Percentiles rank a stretch among this genome's conserved stretches.
Conservation (phyloP, 1,140 invertebrate species). For the Andrena cerasifolii region DNA sequence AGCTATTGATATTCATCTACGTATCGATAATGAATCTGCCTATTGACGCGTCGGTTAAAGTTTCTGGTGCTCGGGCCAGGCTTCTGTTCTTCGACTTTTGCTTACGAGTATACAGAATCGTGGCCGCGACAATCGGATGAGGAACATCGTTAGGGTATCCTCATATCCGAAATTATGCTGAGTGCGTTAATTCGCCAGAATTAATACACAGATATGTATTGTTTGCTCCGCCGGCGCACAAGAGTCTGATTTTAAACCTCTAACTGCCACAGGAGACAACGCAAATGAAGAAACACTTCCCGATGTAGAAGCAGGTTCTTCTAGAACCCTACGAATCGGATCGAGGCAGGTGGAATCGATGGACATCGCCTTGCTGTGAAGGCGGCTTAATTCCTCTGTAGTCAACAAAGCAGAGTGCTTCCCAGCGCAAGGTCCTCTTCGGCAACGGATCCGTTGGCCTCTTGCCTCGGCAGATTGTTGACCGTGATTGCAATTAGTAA, state of each 20-base stretch:
- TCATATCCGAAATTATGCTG: constrained; percentile 19
- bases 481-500: constrained; percentile 76
- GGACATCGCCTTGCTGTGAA: constrained; percentile 34
- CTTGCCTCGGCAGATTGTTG: constrained; percentile 65
- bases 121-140: constrained; percentile 20
- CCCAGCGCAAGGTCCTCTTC: constrained; percentile 49
- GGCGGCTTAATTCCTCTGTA: constrained; percentile 45
- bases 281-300: too few relatives aligned
- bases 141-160: constrained; percentile 28
- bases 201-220: too few relatives aligned
- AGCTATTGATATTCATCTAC: background rate
- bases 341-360: background rate
- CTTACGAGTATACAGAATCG: constrained; percentile 34
- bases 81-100: constrained; percentile 10
- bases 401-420: constrained; percentile 52
- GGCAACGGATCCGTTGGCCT: constrained; percentile 44
- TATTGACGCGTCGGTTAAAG: background rate
- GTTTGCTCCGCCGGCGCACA: too few relatives aligned
- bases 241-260: too few relatives aligned
- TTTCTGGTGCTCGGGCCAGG: too few relatives aligned
- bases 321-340: background rate
- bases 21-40: background rate
- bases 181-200: too few relatives aligned
- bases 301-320: too few relatives aligned
- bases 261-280: too few relatives aligned